Evolutionary conservation across 2,888 invertebrate genomes (phyloP).

Genomic region (Scaptomyza flava): DNA sequence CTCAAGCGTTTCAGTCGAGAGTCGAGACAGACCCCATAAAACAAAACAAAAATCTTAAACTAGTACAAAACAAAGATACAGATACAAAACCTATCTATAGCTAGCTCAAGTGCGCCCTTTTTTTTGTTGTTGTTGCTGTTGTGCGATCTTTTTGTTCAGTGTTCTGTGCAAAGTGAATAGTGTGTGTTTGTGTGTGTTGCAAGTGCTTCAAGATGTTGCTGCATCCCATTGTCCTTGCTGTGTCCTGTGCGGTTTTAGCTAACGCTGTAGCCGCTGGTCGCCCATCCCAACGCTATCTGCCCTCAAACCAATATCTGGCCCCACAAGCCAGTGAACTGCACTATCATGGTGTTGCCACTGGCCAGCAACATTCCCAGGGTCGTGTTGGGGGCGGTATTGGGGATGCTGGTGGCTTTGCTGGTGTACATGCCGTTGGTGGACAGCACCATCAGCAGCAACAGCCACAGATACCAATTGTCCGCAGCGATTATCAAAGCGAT

Average conservation of each 20-base stretch:
- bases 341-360: constrained; percentile 71
- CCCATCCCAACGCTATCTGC: constrained; percentile 79
- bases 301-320: constrained; percentile 73
- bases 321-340: constrained; percentile 65
- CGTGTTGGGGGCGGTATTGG: constrained; percentile 20
- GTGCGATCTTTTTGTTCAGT: constrained; percentile 16
- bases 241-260: constrained; percentile 53
- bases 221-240: constrained; percentile 43
- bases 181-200: constrained; percentile 16
- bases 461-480: constrained; percentile 86
- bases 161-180: constrained; percentile 14
- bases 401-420: constrained; percentile 8
- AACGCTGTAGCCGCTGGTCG: constrained; percentile 64
- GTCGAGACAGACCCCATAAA: constrained; percentile 1
- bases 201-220: constrained; percentile 49
- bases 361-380: constrained; percentile 18
- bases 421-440: constrained; percentile 18
- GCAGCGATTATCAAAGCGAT: constrained; percentile 87
- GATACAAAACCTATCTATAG: constrained; percentile 10
- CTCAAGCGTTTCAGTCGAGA: constrained; percentile 33
- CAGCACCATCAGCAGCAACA: constrained; percentile 33
- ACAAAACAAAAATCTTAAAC: constrained; percentile 9
- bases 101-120: constrained; percentile 5
- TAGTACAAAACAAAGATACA: neutral
- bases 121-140: neutral